Percentiles rank a stretch among this genome's conserved stretches.
phyloP scores from a whole-genome alignment of 2,797 vertebrate genomes.

The Chaetodon trifasciatus region DNA sequence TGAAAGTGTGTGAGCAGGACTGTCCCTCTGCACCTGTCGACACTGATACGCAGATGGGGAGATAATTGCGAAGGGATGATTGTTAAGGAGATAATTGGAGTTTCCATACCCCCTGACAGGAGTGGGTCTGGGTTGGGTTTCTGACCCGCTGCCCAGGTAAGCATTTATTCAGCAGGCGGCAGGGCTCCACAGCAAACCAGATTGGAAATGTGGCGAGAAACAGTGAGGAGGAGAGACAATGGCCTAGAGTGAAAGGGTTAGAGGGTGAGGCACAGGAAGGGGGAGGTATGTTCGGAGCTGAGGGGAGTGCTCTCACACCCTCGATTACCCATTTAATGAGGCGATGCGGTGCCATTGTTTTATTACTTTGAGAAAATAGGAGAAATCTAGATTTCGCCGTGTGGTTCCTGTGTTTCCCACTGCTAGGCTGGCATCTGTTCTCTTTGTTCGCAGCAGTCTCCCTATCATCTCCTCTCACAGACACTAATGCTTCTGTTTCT shows the following conservation, averaged over 20 bases:
- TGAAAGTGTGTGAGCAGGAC: conserved; percentile 43
- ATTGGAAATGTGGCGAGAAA: conserved; percentile 67
- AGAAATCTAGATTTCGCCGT: conserved; percentile 77
- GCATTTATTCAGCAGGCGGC: conserved; percentile 74
- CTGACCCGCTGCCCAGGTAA: conserved; percentile 82
- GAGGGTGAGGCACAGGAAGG: conserved; percentile 51
- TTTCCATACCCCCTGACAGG: conserved; percentile 75
- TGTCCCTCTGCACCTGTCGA: conserved; percentile 75
- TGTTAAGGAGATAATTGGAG: conserved; percentile 81
- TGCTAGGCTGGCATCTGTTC: conserved; percentile 81
- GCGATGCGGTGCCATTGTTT: conserved; percentile 80
- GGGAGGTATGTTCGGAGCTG: conserved; percentile 67
- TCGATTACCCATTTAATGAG: conserved; percentile 85
- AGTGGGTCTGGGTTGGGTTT: conserved; percentile 70
- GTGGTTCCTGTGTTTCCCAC: conserved; percentile 74
- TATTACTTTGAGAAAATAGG: conserved; percentile 81
- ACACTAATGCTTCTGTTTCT: conserved; percentile 66
- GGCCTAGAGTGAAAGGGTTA: conserved; percentile 54
- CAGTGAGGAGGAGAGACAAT: conserved; percentile 58
- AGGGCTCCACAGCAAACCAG: conserved; percentile 59
- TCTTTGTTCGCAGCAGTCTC: conserved; percentile 67
- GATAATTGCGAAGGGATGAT: conserved; percentile 80
- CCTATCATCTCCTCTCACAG: conserved; percentile 69
- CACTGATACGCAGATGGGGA: conserved; percentile 76
- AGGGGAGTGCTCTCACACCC: conserved; percentile 80